Conservation (phyloP, 2,888 invertebrate species). For the Drosophila monieri region DNA sequence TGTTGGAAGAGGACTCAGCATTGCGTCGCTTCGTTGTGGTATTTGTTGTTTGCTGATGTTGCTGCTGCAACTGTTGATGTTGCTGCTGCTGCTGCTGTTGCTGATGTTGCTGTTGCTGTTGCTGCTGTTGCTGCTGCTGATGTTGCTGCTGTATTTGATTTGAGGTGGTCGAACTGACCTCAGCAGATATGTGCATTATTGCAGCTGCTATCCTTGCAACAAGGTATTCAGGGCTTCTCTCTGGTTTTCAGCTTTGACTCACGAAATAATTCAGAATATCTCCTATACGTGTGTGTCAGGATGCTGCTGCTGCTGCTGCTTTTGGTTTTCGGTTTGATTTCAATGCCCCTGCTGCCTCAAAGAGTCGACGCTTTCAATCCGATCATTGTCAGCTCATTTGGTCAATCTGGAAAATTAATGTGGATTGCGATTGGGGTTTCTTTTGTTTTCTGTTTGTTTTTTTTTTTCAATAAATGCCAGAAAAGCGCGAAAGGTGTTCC, state of each 20-base stretch:
- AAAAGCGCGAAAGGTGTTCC: not conserved
- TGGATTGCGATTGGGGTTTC: slow-evolving; percentile 24
- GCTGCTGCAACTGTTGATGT: slow-evolving; percentile 40
- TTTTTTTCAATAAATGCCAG: not conserved
- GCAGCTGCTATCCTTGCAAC: slow-evolving; percentile 40
- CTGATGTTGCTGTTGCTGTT: slow-evolving; percentile 40
- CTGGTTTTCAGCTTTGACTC: slow-evolving; percentile 14
- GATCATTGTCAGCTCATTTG: slow-evolving; percentile 42
- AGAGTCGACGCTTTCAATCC: slow-evolving; percentile 42
- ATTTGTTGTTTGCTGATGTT: slow-evolving; percentile 51
- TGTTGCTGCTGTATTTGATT: slow-evolving; percentile 80
- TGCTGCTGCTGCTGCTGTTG: slow-evolving; percentile 15
- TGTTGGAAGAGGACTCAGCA: slow-evolving; percentile 36
- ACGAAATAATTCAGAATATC: slow-evolving; percentile 1
- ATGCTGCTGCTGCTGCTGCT: not conserved
- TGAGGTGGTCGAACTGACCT: slow-evolving; percentile 89
- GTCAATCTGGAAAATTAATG: slow-evolving; percentile 43
- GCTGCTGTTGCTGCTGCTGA: slow-evolving; percentile 53
- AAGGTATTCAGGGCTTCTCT: slow-evolving; percentile 41
- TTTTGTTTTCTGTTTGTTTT: not conserved
- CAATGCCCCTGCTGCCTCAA: slow-evolving; percentile 22
- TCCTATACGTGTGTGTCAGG: not conserved
- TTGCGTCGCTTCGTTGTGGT: slow-evolving; percentile 53
- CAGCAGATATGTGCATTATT: slow-evolving; percentile 91
- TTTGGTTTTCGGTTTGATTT: slow-evolving; percentile 13